Evolutionary conservation across 2,888 invertebrate species (phyloP), one percentile per base, ranked within the genome.

Genomic region (Formica aserva): DNA sequence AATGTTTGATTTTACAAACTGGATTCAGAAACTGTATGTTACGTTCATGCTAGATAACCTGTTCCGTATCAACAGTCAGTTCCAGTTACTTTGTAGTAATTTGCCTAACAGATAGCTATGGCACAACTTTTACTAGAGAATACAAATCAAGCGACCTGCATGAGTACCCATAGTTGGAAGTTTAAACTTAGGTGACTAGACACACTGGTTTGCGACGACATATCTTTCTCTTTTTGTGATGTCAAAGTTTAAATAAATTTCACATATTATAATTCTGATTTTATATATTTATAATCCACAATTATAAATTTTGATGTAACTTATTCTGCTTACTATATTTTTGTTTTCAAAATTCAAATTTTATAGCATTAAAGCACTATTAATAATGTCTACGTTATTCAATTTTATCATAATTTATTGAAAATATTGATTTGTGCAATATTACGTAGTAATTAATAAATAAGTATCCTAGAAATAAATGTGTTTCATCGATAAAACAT

Each of bases 51-150:
- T 72, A 72, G 60, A 60, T 80, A 80, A 72, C 45, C 74, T 72
- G 45, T 80, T 60, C 72, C 29, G 60, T 80, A 80, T 80, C 78
- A 80, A 80, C 60, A 72, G 78, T 72, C 78, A 71, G 72, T 78
- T 45, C 32, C 78, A 80, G 60, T 80, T 72, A 80, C 45, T 80
- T 80, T 72, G 78, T 62, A 72, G 26, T 80, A 72, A 80, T 80
- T 80, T 80, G 72, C 72, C 72, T 80, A 80, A 80, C 78, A 60
- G 78, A 80, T 80, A 72, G 60, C 72, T 80, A 80, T 45, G 60
- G 72, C 35, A n/a, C 60, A 72, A 80, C 78, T 80, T 80, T 80
- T 80, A 78, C 72, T 71, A 60, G 78, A 72, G 60, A 80, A 80
- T 80, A 80, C 78, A 80, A 80, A 80, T 80, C 78, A 80, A 80